Evolutionary conservation across 2,113 vertebrate species (phyloP).

Genomic region (Garra rufa): DNA sequence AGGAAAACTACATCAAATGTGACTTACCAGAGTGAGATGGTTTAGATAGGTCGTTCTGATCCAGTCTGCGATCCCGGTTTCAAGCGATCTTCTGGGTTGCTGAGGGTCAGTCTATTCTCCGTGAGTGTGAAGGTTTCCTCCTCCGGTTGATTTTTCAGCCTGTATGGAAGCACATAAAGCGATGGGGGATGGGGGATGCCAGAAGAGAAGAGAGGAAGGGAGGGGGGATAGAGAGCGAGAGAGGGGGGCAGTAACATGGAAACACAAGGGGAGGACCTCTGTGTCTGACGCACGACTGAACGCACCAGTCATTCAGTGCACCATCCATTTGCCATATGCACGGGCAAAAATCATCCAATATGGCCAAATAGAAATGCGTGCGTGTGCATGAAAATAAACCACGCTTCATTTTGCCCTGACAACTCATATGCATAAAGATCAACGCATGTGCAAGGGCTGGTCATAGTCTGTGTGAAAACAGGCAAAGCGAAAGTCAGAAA

Average conservation of each 20-base stretch:
- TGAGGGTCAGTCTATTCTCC: conserved; percentile 47
- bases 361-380: background rate
- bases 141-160: conserved; percentile 55
- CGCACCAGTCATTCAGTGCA: conserved; percentile 31
- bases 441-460: too few relatives aligned
- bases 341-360: background rate
- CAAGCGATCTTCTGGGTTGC: conserved; percentile 15
- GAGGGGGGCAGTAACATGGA: conserved; percentile 40
- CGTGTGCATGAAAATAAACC: background rate
- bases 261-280: conserved; percentile 53
- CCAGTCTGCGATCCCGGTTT: conserved; percentile 25
- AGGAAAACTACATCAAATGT: background rate
- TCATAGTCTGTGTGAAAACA: background rate
- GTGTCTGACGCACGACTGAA: conserved; percentile 49
- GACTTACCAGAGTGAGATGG: conserved; percentile 6
- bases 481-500: background rate
- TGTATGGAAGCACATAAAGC: conserved; percentile 53
- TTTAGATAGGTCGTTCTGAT: conserved; percentile 6
- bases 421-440: background rate
- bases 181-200: conserved; percentile 56
- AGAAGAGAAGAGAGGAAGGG: conserved; percentile 42
- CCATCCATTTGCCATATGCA: conserved; percentile 12
- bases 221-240: conserved; percentile 28
- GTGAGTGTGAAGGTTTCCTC: conserved; percentile 55
- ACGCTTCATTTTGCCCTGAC: background rate